Evolutionary conservation across 1,140 invertebrate species (phyloP), one percentile per base, ranked within the genome.

Genomic region (Formica selysi): DNA sequence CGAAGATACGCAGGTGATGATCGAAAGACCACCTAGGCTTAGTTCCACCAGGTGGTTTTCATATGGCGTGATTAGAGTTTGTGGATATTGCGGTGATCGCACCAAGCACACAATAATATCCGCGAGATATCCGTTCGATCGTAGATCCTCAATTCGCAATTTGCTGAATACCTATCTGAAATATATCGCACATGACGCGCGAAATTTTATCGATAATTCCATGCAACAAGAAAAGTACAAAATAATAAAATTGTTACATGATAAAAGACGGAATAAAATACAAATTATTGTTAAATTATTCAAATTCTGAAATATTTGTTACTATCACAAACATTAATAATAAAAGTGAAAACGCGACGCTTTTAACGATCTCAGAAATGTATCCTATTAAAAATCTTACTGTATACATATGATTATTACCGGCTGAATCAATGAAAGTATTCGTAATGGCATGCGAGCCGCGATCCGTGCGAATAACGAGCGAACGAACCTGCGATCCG

Each of bases 1-100:
- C 48, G 38, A 41, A 76, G 61, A 68, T 48, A 62, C 65, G 54
- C 51, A 67, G 62, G 29, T 29, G 76, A 61, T 51, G 68, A 57
- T 61, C 48, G 54, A 48, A 16, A 61, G 88, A 86, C 87, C 88
- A 88, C 87, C 88, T 67, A 59, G 61, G n/a, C n/a, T 59, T n/a
- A 32, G 48, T 44, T 57, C 22, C 26, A 3, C 26, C 8, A 7
- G 32, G 32, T 73, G 38, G 6, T 81, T 81, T 81, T 81, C 51
- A 36, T 81, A 61, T 26, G 8, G 6, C 38, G 26, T 71, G 51
- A 81, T 73, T 44, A 73, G 54, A 73, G 13, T 81, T 70, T 81
- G 79, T 81, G 54, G 54, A 81, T 73, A 73, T 61, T 73, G 54
- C 67, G 26, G 51, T 54, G 51, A 70, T 54, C 48, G 32, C 36